Evolutionary conservation across 2,797 vertebrate genomes (phyloP).

Genomic region (Myotis myotis): DNA sequence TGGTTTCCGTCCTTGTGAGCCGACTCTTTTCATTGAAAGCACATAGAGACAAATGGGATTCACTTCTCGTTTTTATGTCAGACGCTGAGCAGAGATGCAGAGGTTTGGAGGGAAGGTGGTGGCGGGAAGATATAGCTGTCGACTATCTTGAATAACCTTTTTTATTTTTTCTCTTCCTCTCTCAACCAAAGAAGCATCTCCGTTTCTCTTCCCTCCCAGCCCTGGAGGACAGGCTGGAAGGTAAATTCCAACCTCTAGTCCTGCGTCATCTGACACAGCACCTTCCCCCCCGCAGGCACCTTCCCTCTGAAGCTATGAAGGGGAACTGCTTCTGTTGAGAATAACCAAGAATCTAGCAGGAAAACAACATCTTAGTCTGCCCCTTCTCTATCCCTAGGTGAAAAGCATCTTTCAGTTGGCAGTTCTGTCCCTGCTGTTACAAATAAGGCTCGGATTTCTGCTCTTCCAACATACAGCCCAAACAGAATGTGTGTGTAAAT

Average conservation of each 20-base stretch:
- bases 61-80: slow-evolving; percentile 13
- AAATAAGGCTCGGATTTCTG: neutral
- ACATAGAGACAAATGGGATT: neutral
- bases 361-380: neutral
- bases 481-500: neutral
- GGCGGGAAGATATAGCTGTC: slow-evolving; percentile 47
- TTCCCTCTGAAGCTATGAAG: neutral
- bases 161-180: neutral
- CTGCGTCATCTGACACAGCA: neutral
- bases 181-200: neutral
- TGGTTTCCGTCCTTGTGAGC: slow-evolving; percentile 53
- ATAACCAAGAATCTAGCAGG: neutral
- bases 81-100: slow-evolving; percentile 18
- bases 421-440: neutral
- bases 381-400: neutral
- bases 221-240: slow-evolving; percentile 4
- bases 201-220: neutral
- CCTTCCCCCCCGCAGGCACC: neutral
- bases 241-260: neutral
- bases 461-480: neutral
- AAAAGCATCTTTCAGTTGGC: slow-evolving; percentile 5
- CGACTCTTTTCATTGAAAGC: slow-evolving; percentile 63
- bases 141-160: neutral
- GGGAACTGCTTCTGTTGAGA: neutral
- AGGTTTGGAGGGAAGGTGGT: slow-evolving; percentile 26